Conservation (phyloP, 2,113 vertebrate species). For the Corvus cornix region DNA sequence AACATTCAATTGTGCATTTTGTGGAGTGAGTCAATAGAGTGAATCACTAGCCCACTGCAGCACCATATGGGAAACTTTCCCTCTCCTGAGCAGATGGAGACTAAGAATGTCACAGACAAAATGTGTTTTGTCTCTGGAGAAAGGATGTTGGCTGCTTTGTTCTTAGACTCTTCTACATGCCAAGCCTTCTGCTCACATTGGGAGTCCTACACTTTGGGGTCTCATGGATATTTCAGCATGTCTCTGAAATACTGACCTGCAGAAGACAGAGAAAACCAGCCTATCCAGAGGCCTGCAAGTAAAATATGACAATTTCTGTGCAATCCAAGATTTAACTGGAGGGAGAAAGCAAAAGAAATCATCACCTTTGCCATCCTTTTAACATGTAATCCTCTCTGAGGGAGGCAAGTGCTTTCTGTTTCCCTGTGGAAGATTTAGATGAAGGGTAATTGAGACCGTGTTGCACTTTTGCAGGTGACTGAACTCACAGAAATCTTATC, state of each 20-base stretch:
- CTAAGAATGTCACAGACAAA: constrained; percentile 69
- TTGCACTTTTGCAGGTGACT: not conserved
- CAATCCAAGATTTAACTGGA: not conserved
- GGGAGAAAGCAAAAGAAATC: not conserved
- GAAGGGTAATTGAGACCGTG: not conserved
- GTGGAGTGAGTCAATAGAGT: constrained; percentile 38
- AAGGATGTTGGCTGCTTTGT: constrained; percentile 70
- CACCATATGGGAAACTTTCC: constrained; percentile 69
- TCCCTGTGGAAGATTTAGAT: not conserved
- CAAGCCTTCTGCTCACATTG: constrained; percentile 62
- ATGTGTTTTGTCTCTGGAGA: constrained; percentile 74
- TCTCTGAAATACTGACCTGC: not conserved
- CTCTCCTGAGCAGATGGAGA: constrained; percentile 75
- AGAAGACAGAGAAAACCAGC: not conserved
- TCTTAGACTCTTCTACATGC: constrained; percentile 37
- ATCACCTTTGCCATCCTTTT: not conserved
- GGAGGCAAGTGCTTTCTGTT: not conserved
- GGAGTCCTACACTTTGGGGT: constrained; percentile 8
- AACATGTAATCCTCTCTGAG: not conserved
- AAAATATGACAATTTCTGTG: not conserved
- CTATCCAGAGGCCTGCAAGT: not conserved
- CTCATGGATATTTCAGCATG: not conserved
- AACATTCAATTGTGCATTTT: constrained; percentile 61
- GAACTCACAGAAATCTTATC: not conserved
- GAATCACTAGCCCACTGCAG: constrained; percentile 47